A percentile compares a stretch with the other conserved stretches of the same genome.
Conservation (phyloP, 2,888 invertebrate genomes). For the Leptinotarsa peninsularis region DNA sequence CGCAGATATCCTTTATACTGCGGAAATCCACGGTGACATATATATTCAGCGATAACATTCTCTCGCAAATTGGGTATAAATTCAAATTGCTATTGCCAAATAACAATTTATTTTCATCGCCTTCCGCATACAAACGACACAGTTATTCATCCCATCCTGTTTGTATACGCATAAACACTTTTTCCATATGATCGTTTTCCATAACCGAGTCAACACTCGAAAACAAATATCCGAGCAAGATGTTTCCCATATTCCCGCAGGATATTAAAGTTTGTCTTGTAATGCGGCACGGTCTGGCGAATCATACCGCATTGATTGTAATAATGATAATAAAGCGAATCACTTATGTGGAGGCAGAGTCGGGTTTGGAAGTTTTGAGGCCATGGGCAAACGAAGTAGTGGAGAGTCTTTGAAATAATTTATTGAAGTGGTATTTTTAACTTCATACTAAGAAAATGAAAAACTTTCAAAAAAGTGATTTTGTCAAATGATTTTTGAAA, state of each 20-base stretch:
- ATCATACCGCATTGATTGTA: too few relatives aligned
- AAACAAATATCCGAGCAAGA: neutral
- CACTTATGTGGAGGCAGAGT: too few relatives aligned
- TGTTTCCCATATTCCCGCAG: conserved; percentile 4
- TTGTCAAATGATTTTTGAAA: too few relatives aligned
- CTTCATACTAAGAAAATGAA: too few relatives aligned
- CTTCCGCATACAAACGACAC: neutral
- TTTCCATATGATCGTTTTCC: conserved; percentile 9
- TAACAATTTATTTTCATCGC: conserved; percentile 13
- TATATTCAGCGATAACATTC: conserved; percentile 20
- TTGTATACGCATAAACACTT: neutral
- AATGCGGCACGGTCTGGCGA: neutral
- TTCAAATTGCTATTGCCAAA: conserved; percentile 12
- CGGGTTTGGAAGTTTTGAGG: too few relatives aligned
- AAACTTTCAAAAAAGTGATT: too few relatives aligned
- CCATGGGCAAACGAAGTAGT: too few relatives aligned
- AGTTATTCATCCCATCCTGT: conserved; percentile 1
- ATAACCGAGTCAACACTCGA: neutral
- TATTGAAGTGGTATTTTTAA: too few relatives aligned
- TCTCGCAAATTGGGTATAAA: conserved; percentile 1
- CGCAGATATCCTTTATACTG: neutral
- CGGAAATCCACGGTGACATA: neutral
- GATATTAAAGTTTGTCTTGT: conserved; percentile 8
- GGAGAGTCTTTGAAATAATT: too few relatives aligned
- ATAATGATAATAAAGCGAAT: too few relatives aligned